Evolutionary conservation across 1,140 invertebrate genomes (phyloP).

Genomic region (Trachymyrmex septentrionalis): DNA sequence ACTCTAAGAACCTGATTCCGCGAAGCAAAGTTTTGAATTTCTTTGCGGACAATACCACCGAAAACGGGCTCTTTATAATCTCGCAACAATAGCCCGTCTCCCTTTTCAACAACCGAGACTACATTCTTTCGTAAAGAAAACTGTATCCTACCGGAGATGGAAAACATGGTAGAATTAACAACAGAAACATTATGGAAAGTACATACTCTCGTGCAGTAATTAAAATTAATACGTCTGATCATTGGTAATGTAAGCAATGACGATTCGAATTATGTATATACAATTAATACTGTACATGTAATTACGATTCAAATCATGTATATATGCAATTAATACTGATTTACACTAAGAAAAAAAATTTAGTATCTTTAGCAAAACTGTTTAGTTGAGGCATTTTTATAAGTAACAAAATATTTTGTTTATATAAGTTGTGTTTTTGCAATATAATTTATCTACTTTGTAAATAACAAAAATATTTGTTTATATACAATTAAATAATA

Average conservation of each 20-base stretch:
- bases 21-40: conserved; percentile 60
- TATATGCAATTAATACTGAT: neutral
- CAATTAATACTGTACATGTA: too few species aligned
- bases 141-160: conserved; percentile 24
- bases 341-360: too few species aligned
- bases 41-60: conserved; percentile 54
- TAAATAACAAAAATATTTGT: too few species aligned
- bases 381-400: neutral
- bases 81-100: conserved; percentile 25
- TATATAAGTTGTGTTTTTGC: too few species aligned
- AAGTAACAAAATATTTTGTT: too few species aligned
- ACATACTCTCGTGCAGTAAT: too few species aligned
- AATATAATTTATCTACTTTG: too few species aligned
- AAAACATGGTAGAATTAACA: conserved; percentile 32
- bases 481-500: too few species aligned
- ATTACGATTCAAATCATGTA: too few species aligned
- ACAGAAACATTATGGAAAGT: conserved; percentile 13
- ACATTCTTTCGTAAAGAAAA: conserved; percentile 53
- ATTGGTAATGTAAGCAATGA: neutral
- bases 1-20: conserved; percentile 47
- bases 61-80: conserved; percentile 59
- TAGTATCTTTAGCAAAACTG: too few species aligned
- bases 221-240: neutral
- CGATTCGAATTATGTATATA: neutral
- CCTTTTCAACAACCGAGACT: conserved; percentile 54